phyloP scores from a whole-genome alignment of 2,113 vertebrate species.

The Onychostoma macrolepis region DNA sequence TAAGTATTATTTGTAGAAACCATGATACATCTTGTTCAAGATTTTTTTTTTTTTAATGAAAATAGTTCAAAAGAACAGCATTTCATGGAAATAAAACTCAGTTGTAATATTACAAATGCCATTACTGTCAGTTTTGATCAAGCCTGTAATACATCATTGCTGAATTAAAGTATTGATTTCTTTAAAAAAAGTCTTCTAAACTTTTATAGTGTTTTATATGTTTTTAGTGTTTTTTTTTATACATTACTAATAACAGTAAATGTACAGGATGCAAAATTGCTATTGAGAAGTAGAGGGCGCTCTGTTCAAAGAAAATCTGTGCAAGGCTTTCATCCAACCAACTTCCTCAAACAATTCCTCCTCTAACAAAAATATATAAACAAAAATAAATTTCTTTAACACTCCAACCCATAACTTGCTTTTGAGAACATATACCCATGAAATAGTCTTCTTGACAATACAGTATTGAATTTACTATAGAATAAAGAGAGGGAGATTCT shows the following conservation, averaged over 20 bases:
- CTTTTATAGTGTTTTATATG: too few relatives aligned
- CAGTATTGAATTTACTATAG: not conserved
- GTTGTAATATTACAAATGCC: not conserved
- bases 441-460: not conserved
- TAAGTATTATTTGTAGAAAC: not conserved
- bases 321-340: not conserved
- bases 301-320: constrained; percentile 17
- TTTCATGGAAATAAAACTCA: not conserved
- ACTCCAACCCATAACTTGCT: not conserved
- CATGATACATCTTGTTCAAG: not conserved
- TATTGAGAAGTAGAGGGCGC: constrained; percentile 34
- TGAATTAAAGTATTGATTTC: not conserved
- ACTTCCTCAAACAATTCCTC: not conserved
- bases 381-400: not conserved
- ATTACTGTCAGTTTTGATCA: not conserved
- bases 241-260: not conserved
- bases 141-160: not conserved
- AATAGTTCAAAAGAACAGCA: not conserved
- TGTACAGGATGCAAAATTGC: not conserved
- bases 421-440: not conserved
- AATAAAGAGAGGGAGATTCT: not conserved
- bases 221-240: too few relatives aligned
- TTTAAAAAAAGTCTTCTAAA: not conserved
- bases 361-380: not conserved
- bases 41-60: not conserved